Evolutionary conservation across 2,797 vertebrate genomes (phyloP), one percentile per base, ranked within the genome.

Genomic region (Poeciliopsis presidionis): DNA sequence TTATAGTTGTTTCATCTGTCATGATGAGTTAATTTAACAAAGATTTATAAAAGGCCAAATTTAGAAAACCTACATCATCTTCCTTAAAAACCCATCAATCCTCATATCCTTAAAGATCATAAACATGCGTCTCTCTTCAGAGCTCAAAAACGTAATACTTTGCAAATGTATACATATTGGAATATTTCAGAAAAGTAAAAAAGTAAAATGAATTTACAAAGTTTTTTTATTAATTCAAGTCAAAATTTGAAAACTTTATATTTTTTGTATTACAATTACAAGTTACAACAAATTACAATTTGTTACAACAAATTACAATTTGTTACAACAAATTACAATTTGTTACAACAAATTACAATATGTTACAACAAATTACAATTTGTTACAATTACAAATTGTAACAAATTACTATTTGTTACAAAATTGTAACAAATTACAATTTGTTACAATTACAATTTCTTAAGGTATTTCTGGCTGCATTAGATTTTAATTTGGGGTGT

Each of bases 1-100:
- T 89, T 76, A 30, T 53, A 75, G 79, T 89, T 83, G 81, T 57
- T 82, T 81, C 0, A 76, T 87, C 86, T 82, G 78, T 47, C 71
- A 81, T 14, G 33, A 81, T 18, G 33, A 81, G 81, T 88, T 83
- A 80, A 71, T 79, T 76, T 57, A 72, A 69, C 81, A 87, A 83
- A 75, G 53, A 90, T 89, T 87, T 72, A 75, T 78, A 63, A 72
- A 0, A 1, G 81, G 80, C 57, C 61, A 74, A 83, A 43, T 69
- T n/a, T 41, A 25, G 65, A 41, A 67, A 67, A 25, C 9, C 36
- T 67, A 25, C 63, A 20, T 67, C 30, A 18, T 41, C 20, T 67
- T 67, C 63, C 18, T 7, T 41, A 3, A 41, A 39, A 67, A 25
- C 63, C 30, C 28, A 36, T 63, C 61, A 36, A 13, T 16, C 18